Evolutionary conservation across 2,888 invertebrate genomes (phyloP).

Genomic region (Ephialtes manifestator): DNA sequence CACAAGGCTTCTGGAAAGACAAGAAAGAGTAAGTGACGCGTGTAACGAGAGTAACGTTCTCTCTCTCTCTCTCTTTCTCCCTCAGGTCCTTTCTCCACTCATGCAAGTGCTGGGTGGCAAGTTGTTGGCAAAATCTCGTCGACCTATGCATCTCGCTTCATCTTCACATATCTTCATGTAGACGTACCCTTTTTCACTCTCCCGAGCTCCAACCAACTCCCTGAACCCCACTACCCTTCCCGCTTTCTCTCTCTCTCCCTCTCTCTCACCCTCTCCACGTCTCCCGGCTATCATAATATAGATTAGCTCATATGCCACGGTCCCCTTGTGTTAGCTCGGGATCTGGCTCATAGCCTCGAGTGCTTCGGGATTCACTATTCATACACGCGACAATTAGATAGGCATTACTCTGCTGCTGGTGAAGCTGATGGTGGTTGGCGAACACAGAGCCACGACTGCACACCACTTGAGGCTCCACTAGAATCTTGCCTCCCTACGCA

Average conservation of each 20-base stretch:
- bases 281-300: constrained; percentile 85
- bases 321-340: constrained; percentile 83
- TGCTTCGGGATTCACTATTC: constrained; percentile 86
- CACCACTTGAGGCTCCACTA: constrained; percentile 31
- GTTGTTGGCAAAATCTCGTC: constrained; percentile 9
- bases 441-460: constrained; percentile 31
- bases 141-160: constrained; percentile 1
- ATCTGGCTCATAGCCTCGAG: constrained; percentile 85
- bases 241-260: neutral
- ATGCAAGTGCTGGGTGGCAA: neutral
- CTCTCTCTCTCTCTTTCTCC: neutral
- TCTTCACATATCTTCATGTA: neutral
- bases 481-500: neutral
- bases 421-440: constrained; percentile 18
- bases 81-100: neutral
- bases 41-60: constrained; percentile 1
- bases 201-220: neutral
- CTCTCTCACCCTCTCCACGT: constrained; percentile 9
- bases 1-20: neutral
- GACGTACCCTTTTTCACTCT: constrained; percentile 2
- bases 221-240: neutral
- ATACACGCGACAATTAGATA: constrained; percentile 86
- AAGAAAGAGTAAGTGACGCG: constrained; percentile 18
- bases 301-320: constrained; percentile 85
- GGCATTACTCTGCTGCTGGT: constrained; percentile 82